A percentile compares a stretch with the other conserved stretches of the same genome.
Evolutionary conservation across 2,888 invertebrate genomes (phyloP).

Genomic region (Lasioglossum calceatum): DNA sequence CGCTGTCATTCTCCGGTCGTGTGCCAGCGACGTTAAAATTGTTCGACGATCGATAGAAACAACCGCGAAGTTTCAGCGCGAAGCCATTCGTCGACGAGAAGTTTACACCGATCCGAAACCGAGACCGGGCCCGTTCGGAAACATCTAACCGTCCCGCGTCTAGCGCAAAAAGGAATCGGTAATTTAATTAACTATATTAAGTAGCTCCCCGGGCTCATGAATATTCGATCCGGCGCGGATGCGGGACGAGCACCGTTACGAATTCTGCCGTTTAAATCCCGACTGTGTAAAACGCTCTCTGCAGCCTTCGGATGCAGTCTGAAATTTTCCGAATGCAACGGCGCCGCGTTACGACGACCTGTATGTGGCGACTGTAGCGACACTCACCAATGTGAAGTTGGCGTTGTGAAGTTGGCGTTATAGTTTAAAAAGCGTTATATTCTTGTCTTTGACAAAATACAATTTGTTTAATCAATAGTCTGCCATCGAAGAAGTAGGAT

Average conservation of each 20-base stretch:
- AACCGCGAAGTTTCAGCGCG: background rate
- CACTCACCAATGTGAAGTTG: too few relatives aligned
- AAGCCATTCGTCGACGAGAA: background rate
- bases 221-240: slow-evolving; percentile 1
- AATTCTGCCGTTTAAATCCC: background rate
- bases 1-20: slow-evolving; percentile 18
- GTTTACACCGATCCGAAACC: background rate
- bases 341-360: background rate
- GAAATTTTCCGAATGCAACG: background rate
- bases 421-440: too few relatives aligned
- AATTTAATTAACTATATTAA: slow-evolving; percentile 13
- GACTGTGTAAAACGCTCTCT: background rate
- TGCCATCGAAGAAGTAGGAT: too few relatives aligned
- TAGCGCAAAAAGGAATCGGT: background rate
- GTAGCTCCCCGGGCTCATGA: slow-evolving; percentile 5
- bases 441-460: too few relatives aligned
- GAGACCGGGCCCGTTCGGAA: background rate
- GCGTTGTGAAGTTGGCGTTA: too few relatives aligned
- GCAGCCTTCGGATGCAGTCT: background rate
- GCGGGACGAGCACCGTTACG: background rate
- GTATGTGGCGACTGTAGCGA: too few relatives aligned
- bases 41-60: slow-evolving; percentile 24
- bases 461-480: too few relatives aligned
- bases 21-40: slow-evolving; percentile 24
- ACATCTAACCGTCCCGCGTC: background rate